Conservation (phyloP, 2,113 vertebrate species). For the Phrynosoma blainvillii region DNA sequence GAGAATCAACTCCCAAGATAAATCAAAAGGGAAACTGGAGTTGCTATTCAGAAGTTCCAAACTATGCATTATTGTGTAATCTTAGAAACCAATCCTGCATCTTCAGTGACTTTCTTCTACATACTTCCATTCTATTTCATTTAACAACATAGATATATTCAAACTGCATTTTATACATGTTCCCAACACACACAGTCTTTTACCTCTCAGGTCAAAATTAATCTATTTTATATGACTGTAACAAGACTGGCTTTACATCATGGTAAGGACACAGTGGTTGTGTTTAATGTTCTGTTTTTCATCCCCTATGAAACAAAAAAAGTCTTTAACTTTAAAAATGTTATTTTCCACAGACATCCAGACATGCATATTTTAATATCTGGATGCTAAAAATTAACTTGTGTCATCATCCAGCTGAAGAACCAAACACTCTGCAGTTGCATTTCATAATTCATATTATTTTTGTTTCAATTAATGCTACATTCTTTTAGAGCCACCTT, state of each 20-base stretch:
- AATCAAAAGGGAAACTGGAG: background rate
- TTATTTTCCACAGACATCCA: background rate
- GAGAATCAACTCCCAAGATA: background rate
- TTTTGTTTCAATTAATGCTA: background rate
- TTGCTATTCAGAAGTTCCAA: background rate
- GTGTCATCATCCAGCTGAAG: background rate
- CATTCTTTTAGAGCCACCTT: background rate
- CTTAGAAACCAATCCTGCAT: background rate
- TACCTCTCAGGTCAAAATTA: background rate
- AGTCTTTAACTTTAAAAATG: background rate
- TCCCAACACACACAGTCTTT: background rate
- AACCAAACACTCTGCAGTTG: background rate
- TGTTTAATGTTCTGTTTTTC: background rate
- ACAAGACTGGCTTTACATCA: background rate
- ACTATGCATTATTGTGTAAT: background rate
- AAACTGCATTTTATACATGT: background rate
- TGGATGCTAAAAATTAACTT: background rate
- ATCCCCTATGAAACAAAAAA: background rate
- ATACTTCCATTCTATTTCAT: too few relatives aligned
- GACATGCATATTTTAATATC: background rate
- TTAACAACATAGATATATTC: background rate
- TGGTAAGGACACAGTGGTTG: background rate
- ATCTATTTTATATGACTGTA: background rate
- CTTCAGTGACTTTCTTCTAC: background rate
- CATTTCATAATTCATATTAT: background rate